These are phyloP conservation scores for Lepus timidus DNA, from an alignment of 2,113 vertebrate genomes.

Conservation along the genomic window DNA sequence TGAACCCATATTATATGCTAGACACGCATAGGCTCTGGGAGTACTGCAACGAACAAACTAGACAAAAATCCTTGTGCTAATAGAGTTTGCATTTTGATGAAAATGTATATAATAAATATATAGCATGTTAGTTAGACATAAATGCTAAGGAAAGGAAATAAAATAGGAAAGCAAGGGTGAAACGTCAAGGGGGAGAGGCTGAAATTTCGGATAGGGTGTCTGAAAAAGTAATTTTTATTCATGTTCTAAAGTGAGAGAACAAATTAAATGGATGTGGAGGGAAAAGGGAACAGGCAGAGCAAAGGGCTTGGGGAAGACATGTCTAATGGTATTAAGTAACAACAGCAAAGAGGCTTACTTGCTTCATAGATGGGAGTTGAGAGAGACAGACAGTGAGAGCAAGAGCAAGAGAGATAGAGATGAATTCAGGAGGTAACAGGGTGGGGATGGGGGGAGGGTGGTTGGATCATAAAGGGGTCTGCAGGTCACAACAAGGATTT, in stretches of 20 bases:
- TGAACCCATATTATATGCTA: neutral
- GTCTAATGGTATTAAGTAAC: neutral
- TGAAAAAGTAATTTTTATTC: neutral
- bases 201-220: constrained; percentile 1
- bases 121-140: neutral
- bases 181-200: neutral
- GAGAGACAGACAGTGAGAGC: neutral
- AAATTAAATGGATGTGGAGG: neutral
- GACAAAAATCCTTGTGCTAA: neutral
- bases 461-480: neutral
- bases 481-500: neutral
- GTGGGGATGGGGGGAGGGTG: too few species aligned
- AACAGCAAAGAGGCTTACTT: neutral
- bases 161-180: neutral
- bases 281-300: neutral
- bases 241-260: neutral
- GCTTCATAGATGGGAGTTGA: neutral
- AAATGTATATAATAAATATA: constrained; percentile 23
- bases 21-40: neutral
- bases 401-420: neutral
- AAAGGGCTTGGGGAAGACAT: neutral
- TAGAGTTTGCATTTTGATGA: neutral
- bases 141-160: neutral
- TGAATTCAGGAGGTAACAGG: neutral
- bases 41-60: neutral